A percentile compares a stretch with the other conserved stretches of the same genome.
These are phyloP conservation scores for Setophaga kirtlandii DNA, from an alignment of 2,113 vertebrate genomes.

Conservation along the genomic window DNA sequence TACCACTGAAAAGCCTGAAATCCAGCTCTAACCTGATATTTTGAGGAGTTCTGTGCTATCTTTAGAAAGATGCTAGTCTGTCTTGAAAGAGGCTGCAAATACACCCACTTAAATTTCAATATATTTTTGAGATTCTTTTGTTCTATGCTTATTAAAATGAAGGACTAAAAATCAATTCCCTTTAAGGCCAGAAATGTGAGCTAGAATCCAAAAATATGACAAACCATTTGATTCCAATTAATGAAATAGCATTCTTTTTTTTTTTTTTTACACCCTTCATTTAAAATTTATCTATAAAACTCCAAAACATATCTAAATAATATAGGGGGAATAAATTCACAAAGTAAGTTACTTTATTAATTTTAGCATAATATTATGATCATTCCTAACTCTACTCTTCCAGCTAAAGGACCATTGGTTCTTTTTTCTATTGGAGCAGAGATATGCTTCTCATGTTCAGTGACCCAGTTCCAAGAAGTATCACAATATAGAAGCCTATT, in stretches of 20 bases:
- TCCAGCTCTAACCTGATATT: neutral
- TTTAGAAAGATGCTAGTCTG: conserved; percentile 12
- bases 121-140: conserved; percentile 29
- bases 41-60: neutral
- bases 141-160: neutral
- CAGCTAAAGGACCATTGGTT: neutral
- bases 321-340: neutral
- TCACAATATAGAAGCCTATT: conserved; percentile 41
- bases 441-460: neutral
- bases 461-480: conserved; percentile 59
- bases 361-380: neutral
- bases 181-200: neutral
- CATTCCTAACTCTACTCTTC: neutral
- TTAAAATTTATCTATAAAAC: neutral
- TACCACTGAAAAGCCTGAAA: neutral
- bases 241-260: neutral
- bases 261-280: neutral
- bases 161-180: neutral
- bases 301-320: neutral
- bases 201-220: neutral
- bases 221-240: neutral
- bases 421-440: conserved; percentile 8
- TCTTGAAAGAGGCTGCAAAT: conserved; percentile 29
- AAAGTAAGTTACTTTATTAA: neutral
- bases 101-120: conserved; percentile 8